Evolutionary conservation across 2,797 vertebrate species (phyloP).

Genomic region (Lacerta agilis): DNA sequence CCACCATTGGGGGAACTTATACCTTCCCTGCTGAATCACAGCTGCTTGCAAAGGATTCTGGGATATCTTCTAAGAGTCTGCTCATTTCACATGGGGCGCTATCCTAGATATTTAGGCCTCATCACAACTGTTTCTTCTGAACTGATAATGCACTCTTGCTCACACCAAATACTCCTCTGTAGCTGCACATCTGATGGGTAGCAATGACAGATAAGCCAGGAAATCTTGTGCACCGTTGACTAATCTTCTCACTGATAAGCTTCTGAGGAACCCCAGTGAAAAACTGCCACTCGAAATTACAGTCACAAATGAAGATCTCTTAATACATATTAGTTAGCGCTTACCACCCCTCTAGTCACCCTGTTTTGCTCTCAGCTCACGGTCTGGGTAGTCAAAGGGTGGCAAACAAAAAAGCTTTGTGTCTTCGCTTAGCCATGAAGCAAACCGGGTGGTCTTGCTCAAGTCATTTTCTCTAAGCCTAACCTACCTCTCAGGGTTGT

Average conservation of each 20-base stretch:
- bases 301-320: neutral
- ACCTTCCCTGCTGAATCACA: neutral
- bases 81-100: neutral
- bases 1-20: neutral
- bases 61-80: neutral
- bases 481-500: neutral
- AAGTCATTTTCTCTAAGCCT: neutral
- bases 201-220: neutral
- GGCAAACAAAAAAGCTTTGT: neutral
- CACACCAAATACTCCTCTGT: neutral
- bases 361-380: too few relatives aligned
- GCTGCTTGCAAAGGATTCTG: neutral
- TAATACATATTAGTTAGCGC: neutral
- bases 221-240: neutral
- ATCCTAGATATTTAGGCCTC: too few relatives aligned
- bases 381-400: neutral
- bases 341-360: neutral
- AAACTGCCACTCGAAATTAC: neutral
- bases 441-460: neutral
- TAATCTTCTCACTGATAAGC: neutral
- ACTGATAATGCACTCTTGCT: neutral
- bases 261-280: neutral
- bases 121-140: neutral
- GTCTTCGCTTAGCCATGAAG: neutral
- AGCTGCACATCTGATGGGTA: neutral